Percentiles rank a stretch among this genome's conserved stretches.
Evolutionary conservation across 2,113 vertebrate genomes (phyloP).

Genomic region (Perognathus longimembris): DNA sequence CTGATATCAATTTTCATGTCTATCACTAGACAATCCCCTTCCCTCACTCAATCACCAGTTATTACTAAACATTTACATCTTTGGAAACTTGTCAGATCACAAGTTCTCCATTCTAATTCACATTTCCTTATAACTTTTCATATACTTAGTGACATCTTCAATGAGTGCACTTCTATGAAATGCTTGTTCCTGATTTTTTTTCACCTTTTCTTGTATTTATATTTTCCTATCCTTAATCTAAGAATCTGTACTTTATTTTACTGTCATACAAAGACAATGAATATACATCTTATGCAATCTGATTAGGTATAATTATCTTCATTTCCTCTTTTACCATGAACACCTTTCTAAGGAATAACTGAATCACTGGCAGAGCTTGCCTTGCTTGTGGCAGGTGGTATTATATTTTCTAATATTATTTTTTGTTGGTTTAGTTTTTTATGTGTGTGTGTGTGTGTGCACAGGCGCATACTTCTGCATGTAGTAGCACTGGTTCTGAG

Average conservation of each 20-base stretch:
- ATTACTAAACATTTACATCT: conserved; percentile 42
- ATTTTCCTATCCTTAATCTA: conserved; percentile 13
- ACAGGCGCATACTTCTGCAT: no score
- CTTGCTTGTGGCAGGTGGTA: background rate
- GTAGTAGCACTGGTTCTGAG: no score
- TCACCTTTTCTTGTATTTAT: background rate
- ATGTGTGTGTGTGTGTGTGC: no score
- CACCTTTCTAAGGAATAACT: background rate
- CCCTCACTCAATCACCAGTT: background rate
- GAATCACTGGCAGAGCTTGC: background rate
- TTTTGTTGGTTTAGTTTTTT: no score
- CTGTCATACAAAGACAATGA: background rate
- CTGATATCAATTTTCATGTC: background rate
- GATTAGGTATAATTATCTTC: background rate
- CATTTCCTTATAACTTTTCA: conserved; percentile 38
- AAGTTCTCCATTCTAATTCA: conserved; percentile 10
- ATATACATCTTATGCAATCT: background rate
- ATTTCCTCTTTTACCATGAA: background rate
- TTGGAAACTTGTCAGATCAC: background rate
- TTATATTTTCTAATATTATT: no score
- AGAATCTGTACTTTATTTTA: background rate
- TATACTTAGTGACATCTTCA: background rate
- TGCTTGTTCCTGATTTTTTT: background rate
- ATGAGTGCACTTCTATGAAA: conserved; percentile 1
- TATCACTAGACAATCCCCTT: conserved; percentile 25